phyloP scores from a whole-genome alignment of 2,113 vertebrate genomes.

The Erpornis zantholeuca region DNA sequence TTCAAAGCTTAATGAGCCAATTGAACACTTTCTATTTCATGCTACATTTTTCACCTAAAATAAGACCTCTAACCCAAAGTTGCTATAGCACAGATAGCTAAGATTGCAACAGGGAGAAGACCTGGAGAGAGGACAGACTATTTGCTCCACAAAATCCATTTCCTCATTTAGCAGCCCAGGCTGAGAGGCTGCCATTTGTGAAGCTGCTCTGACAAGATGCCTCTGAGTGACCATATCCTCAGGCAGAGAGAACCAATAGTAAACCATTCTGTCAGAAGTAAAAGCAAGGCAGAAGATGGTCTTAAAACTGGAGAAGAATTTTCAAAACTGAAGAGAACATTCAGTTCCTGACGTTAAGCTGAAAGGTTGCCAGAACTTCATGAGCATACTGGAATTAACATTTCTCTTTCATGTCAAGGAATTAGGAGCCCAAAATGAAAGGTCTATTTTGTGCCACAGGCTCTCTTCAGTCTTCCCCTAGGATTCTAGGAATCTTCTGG shows the following conservation, averaged over 20 bases:
- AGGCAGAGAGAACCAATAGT: not conserved
- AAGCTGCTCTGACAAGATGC: not conserved
- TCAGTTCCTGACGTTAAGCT: not conserved
- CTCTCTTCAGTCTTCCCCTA: not conserved
- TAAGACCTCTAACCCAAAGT: not conserved
- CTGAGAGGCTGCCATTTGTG: not conserved
- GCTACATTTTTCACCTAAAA: not conserved
- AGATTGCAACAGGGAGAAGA: not conserved
- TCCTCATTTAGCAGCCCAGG: not conserved
- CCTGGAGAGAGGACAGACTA: not conserved
- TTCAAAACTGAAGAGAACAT: not conserved
- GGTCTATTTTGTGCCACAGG: not conserved
- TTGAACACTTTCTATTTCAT: not conserved
- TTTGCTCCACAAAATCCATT: not conserved
- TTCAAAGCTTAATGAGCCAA: not conserved
- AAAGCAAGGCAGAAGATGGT: not conserved
- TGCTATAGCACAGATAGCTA: not conserved
- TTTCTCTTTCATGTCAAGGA: not conserved
- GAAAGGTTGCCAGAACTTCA: not conserved
- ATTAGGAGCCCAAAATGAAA: not conserved
- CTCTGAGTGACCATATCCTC: not conserved
- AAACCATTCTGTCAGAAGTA: not conserved
- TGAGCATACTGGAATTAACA: not conserved
- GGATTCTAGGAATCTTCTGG: not conserved
- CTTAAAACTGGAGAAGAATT: not conserved